Evolutionary conservation across 2,113 vertebrate genomes (phyloP).

Genomic region (Meriones unguiculatus): DNA sequence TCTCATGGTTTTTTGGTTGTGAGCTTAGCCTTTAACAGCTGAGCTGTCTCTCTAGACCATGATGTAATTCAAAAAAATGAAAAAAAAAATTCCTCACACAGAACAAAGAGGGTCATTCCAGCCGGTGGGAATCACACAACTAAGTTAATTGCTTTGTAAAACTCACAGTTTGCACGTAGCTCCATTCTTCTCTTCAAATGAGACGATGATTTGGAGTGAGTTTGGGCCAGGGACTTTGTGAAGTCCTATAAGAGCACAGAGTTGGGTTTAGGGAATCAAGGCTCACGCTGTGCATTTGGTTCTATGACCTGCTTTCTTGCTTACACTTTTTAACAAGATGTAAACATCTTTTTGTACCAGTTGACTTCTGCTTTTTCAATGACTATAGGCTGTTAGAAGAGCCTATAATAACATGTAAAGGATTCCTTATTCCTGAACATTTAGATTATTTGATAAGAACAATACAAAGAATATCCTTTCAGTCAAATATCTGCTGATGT

Average conservation of each 20-base stretch:
- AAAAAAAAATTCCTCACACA: neutral
- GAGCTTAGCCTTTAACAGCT: neutral
- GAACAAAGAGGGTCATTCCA: neutral
- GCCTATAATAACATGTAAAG: neutral
- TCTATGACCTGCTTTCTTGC: neutral
- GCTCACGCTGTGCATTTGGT: neutral
- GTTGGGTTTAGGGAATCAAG: neutral
- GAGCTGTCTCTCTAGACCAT: neutral
- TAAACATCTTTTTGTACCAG: neutral
- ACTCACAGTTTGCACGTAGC: neutral
- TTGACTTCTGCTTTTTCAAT: neutral
- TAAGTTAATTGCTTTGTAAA: neutral
- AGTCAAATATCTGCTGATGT: neutral
- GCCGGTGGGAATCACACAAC: neutral
- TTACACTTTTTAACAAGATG: neutral
- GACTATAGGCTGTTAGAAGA: neutral
- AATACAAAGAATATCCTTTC: neutral
- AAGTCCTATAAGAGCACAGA: neutral
- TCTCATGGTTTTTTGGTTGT: neutral
- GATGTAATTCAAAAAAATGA: neutral
- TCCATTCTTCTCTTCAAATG: neutral
- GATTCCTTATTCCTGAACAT: neutral
- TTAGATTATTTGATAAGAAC: constrained; percentile 5
- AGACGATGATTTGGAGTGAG: neutral
- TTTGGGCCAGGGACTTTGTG: neutral